A percentile compares a stretch with the other conserved stretches of the same genome.
These are phyloP conservation scores for Onychomys leucogaster DNA, from an alignment of 2,797 vertebrate genomes.

Conservation along the genomic window DNA sequence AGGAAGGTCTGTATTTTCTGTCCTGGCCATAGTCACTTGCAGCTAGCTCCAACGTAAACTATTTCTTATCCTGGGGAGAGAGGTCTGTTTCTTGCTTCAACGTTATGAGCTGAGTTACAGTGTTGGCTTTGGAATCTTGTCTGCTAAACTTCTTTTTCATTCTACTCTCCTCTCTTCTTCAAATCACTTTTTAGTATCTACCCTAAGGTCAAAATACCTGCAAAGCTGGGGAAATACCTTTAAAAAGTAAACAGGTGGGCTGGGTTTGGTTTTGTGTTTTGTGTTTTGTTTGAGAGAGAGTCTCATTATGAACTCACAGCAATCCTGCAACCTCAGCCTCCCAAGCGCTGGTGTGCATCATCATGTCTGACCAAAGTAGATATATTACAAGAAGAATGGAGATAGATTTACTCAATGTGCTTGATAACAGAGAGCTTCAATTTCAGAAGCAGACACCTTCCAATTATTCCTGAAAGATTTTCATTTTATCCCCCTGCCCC, in stretches of 20 bases:
- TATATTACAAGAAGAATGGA: constrained; percentile 48
- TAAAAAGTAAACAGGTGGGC: neutral
- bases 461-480: neutral
- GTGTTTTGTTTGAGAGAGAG: neutral
- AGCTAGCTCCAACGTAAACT: neutral
- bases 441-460: neutral
- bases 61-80: too few relatives aligned
- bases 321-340: neutral
- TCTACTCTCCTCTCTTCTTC: too few relatives aligned
- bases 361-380: neutral
- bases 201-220: neutral
- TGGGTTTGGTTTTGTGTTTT: neutral
- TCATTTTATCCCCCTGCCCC: neutral
- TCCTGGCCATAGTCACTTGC: neutral
- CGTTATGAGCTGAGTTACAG: neutral
- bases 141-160: neutral
- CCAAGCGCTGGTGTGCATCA: neutral
- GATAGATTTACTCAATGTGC: neutral
- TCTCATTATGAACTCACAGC: neutral
- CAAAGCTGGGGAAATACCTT: neutral
- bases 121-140: neutral
- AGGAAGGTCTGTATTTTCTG: neutral
- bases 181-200: neutral
- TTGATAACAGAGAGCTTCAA: constrained; percentile 14
- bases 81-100: neutral